These are phyloP conservation scores for Sesamia nonagrioides DNA, from an alignment of 1,140 invertebrate genomes.

Conservation along the genomic window DNA sequence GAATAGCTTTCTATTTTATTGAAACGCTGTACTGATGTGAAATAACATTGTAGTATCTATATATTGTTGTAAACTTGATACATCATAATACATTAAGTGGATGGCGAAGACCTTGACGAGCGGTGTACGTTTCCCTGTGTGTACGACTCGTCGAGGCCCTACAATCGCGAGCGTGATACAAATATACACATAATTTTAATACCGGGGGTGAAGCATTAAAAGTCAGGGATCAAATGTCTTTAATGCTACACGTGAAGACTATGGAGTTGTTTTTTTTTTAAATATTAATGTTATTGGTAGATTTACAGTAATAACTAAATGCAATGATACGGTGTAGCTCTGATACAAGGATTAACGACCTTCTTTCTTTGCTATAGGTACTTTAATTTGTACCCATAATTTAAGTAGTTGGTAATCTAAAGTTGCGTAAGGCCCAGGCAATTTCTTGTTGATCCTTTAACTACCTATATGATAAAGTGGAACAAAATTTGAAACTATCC, in stretches of 20 bases:
- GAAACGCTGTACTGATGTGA: slow-evolving; percentile 40
- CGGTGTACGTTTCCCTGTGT: slow-evolving; percentile 75
- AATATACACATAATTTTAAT: slow-evolving; percentile 88
- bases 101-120: slow-evolving; percentile 77
- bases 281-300: not conserved
- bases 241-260: slow-evolving; percentile 75
- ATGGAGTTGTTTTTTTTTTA: slow-evolving; percentile 64
- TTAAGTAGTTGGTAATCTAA: too few relatives aligned
- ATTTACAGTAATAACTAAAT: too few relatives aligned
- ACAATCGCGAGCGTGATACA: slow-evolving; percentile 86
- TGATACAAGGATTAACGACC: too few relatives aligned
- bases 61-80: slow-evolving; percentile 55
- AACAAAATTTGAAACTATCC: too few relatives aligned
- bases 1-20: not conserved
- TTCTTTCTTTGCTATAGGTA: too few relatives aligned
- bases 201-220: slow-evolving; percentile 87
- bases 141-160: slow-evolving; percentile 77
- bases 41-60: slow-evolving; percentile 48
- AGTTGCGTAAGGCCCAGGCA: too few relatives aligned
- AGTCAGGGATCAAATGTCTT: slow-evolving; percentile 87
- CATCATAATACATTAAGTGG: slow-evolving; percentile 56
- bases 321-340: too few relatives aligned
- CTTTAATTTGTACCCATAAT: too few relatives aligned
- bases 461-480: too few relatives aligned
- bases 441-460: too few relatives aligned